Evolutionary conservation across 1,140 invertebrate species (phyloP).

Genomic region (Schlechtendalia chinensis): DNA sequence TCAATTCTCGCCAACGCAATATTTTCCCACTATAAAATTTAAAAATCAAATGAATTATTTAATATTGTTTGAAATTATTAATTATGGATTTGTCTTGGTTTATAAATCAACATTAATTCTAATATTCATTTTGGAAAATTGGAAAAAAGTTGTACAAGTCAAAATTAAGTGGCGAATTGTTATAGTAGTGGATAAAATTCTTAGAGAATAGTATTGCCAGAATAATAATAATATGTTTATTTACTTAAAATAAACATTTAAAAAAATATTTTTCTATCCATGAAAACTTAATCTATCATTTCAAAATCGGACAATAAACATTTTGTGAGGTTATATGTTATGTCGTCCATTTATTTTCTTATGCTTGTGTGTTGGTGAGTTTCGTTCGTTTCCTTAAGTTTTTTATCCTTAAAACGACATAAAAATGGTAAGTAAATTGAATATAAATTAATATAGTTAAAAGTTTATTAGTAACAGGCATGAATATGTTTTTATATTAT

Average conservation of each 20-base stretch:
- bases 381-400: not conserved
- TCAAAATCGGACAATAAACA: not conserved
- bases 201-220: too few relatives aligned
- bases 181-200: too few relatives aligned
- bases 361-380: not conserved
- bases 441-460: not conserved
- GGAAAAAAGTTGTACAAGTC: too few relatives aligned
- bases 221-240: too few relatives aligned
- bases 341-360: slow-evolving; percentile 9
- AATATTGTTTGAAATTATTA: too few relatives aligned
- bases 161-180: too few relatives aligned
- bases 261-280: not conserved
- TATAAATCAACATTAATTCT: too few relatives aligned
- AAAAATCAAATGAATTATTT: too few relatives aligned
- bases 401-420: not conserved
- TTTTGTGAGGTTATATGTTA: slow-evolving; percentile 30
- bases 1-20: too few relatives aligned
- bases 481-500: not conserved
- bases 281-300: not conserved
- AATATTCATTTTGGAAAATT: too few relatives aligned
- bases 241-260: not conserved
- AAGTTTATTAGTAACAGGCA: not conserved
- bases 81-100: too few relatives aligned
- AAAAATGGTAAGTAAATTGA: slow-evolving; percentile 33
- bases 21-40: too few relatives aligned